Percentiles rank a stretch among this genome's conserved stretches.
These are phyloP conservation scores for Helarctos malayanus DNA, from an alignment of 2,797 vertebrate species.

Conservation along the genomic window DNA sequence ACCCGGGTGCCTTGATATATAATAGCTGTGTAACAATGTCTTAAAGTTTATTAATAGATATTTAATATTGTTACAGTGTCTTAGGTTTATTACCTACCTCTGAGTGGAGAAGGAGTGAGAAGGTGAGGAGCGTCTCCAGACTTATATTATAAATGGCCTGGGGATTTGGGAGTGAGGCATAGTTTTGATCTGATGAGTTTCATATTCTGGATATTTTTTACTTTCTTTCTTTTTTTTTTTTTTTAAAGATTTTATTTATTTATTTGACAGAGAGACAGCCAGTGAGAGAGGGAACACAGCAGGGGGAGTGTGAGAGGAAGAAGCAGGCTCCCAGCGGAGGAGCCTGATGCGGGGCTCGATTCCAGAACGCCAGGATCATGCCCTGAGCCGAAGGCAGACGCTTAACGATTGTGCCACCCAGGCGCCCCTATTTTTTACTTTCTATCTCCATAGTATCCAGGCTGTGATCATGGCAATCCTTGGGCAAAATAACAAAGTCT, in stretches of 20 bases:
- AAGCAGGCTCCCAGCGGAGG: too few relatives aligned
- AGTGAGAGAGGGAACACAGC: too few relatives aligned
- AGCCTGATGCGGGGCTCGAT: too few relatives aligned
- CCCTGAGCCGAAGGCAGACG: too few relatives aligned
- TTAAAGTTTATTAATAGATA: neutral
- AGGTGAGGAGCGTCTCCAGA: neutral
- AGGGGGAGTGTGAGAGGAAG: too few relatives aligned
- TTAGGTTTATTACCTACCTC: neutral
- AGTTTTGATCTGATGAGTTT: neutral
- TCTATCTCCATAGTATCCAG: neutral
- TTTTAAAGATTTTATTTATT: too few relatives aligned
- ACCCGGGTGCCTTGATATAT: neutral
- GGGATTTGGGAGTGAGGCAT: neutral
- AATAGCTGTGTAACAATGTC: neutral
- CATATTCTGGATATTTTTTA: neutral
- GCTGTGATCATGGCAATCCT: neutral
- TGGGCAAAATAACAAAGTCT: constrained; percentile 12
- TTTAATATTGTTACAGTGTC: neutral
- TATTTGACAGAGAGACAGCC: too few relatives aligned
- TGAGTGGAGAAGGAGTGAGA: neutral
- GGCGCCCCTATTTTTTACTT: neutral
- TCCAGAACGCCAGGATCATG: too few relatives aligned
- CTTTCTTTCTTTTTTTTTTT: neutral
- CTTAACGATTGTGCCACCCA: too few relatives aligned
- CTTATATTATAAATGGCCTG: neutral